These are phyloP conservation scores for Bubo blakistoni DNA, from an alignment of 2,113 vertebrate species.

Conservation along the genomic window DNA sequence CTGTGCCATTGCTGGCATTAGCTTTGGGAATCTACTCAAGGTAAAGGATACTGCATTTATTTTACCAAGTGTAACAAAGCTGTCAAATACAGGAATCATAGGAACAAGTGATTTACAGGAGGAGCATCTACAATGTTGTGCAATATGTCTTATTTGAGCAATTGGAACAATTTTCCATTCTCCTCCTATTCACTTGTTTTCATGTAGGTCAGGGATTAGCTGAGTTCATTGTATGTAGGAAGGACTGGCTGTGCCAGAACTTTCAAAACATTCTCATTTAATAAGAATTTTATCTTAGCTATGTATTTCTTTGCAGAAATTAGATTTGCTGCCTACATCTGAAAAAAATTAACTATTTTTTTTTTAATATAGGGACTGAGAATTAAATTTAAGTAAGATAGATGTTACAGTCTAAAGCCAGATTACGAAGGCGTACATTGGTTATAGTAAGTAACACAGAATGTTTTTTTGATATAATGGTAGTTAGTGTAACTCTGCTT, in stretches of 20 bases:
- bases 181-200: neutral
- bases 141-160: neutral
- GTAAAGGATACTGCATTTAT: neutral
- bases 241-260: neutral
- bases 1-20: neutral
- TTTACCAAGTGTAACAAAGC: neutral
- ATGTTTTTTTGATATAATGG: neutral
- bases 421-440: slow-evolving; percentile 8
- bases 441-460: neutral
- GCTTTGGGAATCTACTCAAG: neutral
- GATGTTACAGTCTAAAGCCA: neutral
- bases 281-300: neutral
- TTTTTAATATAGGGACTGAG: slow-evolving; percentile 36
- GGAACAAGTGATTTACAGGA: neutral
- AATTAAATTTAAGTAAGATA: slow-evolving; percentile 35
- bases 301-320: neutral
- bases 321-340: neutral
- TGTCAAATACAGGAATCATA: neutral
- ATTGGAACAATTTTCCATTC: neutral
- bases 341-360: slow-evolving; percentile 19
- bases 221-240: neutral
- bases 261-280: slow-evolving; percentile 19
- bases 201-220: neutral
- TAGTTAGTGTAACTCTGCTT: neutral
- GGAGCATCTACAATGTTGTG: neutral